Evolutionary conservation across 1,140 invertebrate genomes (phyloP), one percentile per base, ranked within the genome.

Genomic region (Muscidifurax raptorellus): DNA sequence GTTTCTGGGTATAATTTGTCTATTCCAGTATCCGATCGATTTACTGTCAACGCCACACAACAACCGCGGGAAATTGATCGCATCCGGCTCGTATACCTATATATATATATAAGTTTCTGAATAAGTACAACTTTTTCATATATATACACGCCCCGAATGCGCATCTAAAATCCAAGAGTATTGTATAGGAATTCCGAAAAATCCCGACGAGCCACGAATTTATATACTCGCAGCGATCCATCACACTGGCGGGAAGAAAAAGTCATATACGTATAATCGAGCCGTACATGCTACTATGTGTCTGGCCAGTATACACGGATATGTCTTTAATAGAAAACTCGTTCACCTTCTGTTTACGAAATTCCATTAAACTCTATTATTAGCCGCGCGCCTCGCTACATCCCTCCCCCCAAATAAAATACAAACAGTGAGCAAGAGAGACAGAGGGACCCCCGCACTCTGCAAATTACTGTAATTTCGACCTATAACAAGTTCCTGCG

Each of bases 381-480:
- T 27, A 44, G 22, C 52, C 52, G 18, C 18, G 52, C 52, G 52
- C 52, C 52, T 59, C n/a, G 13, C n/a, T 67, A 9, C n/a, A 66
- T 27, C 25, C 30, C n/a, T 9, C 30, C n/a, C 12, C 22, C 1
- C 13, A 36, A 66, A 40, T 79, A 84, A 47, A 71, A 76, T 36
- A 83, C 44, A 72, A 79, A 28, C 27, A 32, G 78, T 30, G 67
- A 66, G 66, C 52, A 74, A 78, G 77, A 80, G 82, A 72, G 47
- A 80, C 82, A 86, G 79, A 85, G 86, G 52, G n/a, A 30, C 28
- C n/a, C 15, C 27, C 52, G 6, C 44, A 72, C 47, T 59, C 18
- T 52, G 44, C 18, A 82, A 82, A 82, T 82, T 82, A 82, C 52
- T 27, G 80, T 82, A 75, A 82, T 82, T 82, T 81, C 22, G 6